These are phyloP conservation scores for Tetramorium parvispinum DNA, from an alignment of 1,140 invertebrate genomes.

Conservation along the genomic window DNA sequence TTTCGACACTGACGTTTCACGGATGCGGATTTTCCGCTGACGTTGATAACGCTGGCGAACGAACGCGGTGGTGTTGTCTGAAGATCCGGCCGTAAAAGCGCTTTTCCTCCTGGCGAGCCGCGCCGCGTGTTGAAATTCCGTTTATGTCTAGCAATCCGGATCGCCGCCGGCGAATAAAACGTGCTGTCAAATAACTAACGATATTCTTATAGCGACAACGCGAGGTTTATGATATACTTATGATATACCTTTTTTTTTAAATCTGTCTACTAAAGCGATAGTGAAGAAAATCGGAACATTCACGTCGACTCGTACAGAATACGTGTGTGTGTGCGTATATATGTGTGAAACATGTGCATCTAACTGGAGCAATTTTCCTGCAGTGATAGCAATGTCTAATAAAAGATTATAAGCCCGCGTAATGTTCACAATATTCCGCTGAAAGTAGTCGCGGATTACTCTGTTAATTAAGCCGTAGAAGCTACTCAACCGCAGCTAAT, in stretches of 20 bases:
- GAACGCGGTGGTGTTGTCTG: conserved; percentile 18
- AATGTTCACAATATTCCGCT: not conserved
- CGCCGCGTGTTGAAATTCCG: conserved; percentile 46
- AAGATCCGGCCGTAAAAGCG: conserved; percentile 36
- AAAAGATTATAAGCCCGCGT: not conserved
- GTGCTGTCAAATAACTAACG: not conserved
- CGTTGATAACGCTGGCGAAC: conserved; percentile 31
- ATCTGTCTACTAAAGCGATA: not conserved
- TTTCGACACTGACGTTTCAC: conserved; percentile 36
- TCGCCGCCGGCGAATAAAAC: conserved; percentile 34
- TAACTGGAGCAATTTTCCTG: not conserved
- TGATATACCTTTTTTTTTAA: conserved; percentile 12
- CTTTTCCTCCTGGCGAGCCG: not conserved
- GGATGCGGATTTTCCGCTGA: conserved; percentile 50
- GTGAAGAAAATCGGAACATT: not conserved
- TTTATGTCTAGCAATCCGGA: conserved; percentile 39
- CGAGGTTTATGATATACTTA: no score
- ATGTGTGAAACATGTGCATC: not conserved
- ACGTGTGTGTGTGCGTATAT: not conserved
- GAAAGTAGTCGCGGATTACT: not conserved
- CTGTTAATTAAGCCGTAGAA: not conserved
- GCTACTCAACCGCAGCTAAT: not conserved
- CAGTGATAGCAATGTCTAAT: not conserved
- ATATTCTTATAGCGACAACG: not conserved
- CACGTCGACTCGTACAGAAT: not conserved